A percentile compares a stretch with the other conserved stretches of the same genome.
Conservation (phyloP, 2,113 vertebrate species). For the Burhinus oedicnemus region DNA sequence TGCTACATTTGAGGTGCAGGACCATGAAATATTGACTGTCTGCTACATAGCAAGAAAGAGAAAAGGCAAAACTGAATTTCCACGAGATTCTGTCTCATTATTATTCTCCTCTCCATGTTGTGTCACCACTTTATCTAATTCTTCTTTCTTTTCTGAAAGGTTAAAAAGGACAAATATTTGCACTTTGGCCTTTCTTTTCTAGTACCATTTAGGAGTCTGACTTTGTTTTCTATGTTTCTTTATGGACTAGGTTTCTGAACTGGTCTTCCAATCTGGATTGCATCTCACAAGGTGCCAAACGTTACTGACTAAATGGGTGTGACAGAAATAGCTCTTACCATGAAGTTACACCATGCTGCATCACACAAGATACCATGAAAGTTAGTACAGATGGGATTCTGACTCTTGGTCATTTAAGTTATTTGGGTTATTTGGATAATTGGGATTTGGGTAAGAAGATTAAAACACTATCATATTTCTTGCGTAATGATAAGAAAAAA, state of each 20-base stretch:
- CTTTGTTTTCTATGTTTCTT: background rate
- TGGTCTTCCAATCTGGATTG: background rate
- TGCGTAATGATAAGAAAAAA: background rate
- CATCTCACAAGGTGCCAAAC: background rate
- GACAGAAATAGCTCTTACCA: background rate
- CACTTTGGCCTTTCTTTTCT: background rate
- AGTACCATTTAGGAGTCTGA: background rate
- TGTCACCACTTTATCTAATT: background rate
- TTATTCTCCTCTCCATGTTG: background rate
- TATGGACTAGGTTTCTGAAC: background rate
- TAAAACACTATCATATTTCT: background rate
- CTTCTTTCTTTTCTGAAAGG: background rate
- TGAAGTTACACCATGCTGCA: fast-evolving
- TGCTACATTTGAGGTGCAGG: background rate
- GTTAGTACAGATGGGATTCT: background rate
- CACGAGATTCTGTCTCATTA: background rate
- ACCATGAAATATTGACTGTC: background rate
- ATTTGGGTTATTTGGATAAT: background rate
- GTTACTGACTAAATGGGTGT: background rate
- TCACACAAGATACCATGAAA: background rate
- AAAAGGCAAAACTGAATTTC: background rate
- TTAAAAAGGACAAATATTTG: background rate
- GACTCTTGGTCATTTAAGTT: background rate
- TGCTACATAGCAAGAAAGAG: background rate
- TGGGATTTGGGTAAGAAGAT: background rate